Conservation (phyloP, 2,113 vertebrate genomes). For the Ailurus styani region DNA sequence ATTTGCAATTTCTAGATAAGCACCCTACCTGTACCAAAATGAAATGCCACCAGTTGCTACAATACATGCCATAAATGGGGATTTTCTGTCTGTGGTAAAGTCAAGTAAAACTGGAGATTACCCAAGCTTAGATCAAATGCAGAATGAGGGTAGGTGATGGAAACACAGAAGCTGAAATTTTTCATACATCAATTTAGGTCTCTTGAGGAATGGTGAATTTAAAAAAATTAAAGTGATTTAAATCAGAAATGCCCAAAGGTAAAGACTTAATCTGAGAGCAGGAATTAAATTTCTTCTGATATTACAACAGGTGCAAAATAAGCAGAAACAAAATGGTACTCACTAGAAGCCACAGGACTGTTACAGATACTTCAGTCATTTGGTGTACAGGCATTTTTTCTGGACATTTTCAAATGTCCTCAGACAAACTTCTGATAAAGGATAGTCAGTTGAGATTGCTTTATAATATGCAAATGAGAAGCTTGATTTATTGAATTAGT, state of each 20-base stretch:
- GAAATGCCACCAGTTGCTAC: neutral
- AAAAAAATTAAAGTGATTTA: neutral
- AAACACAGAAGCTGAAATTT: neutral
- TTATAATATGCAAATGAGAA: neutral
- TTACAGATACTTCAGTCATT: neutral
- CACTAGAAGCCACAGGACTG: neutral
- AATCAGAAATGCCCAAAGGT: neutral
- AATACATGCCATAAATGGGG: neutral
- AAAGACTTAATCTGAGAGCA: neutral
- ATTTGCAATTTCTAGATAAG: neutral
- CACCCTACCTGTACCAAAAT: neutral
- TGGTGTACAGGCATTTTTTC: neutral
- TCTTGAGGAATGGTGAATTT: neutral
- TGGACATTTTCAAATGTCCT: neutral
- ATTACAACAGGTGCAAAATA: neutral
- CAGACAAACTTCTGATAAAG: neutral
- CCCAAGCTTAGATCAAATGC: neutral
- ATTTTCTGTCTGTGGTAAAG: neutral
- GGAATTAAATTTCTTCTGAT: neutral
- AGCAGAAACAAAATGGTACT: neutral
- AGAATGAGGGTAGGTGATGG: neutral
- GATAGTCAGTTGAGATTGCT: neutral
- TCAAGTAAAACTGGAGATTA: neutral
- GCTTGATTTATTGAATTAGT: neutral
- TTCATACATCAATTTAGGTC: neutral